phyloP scores from a whole-genome alignment of 2,797 vertebrate species.

The Buceros bicornis region DNA sequence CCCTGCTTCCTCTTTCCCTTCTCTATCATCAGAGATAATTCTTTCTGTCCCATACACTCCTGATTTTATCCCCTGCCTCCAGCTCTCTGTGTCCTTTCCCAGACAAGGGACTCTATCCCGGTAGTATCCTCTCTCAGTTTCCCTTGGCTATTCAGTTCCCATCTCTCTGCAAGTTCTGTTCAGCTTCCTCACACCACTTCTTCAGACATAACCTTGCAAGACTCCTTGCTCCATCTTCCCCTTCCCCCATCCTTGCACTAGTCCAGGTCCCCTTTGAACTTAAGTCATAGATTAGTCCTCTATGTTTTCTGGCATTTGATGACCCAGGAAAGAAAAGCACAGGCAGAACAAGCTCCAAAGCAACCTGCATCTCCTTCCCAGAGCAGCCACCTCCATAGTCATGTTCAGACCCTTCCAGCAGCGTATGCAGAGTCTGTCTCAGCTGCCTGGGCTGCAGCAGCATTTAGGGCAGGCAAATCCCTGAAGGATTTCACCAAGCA shows the following conservation, averaged over 20 bases:
- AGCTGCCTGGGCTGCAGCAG: neutral
- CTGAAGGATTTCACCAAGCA: neutral
- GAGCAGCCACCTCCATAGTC: neutral
- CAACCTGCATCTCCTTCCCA: neutral
- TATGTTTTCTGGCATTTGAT: neutral
- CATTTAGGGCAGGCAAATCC: neutral
- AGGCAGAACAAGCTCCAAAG: neutral
- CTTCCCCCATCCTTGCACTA: neutral
- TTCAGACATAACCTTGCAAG: neutral
- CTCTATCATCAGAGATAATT: neutral
- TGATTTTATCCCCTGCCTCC: neutral
- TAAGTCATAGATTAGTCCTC: neutral
- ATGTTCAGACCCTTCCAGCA: neutral
- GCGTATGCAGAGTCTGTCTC: too few relatives aligned
- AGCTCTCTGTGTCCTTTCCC: neutral
- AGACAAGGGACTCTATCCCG: neutral
- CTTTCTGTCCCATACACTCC: neutral
- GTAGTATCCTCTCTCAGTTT: neutral
- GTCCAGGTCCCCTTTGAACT: neutral
- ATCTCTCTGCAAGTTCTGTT: neutral
- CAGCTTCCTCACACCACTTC: rapidly evolving
- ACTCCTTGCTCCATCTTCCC: neutral
- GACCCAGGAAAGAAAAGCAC: neutral
- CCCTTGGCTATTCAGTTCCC: neutral
- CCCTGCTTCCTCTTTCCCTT: neutral